Evolutionary conservation across 2,113 vertebrate species (phyloP).

Genomic region (Oriolus oriolus): DNA sequence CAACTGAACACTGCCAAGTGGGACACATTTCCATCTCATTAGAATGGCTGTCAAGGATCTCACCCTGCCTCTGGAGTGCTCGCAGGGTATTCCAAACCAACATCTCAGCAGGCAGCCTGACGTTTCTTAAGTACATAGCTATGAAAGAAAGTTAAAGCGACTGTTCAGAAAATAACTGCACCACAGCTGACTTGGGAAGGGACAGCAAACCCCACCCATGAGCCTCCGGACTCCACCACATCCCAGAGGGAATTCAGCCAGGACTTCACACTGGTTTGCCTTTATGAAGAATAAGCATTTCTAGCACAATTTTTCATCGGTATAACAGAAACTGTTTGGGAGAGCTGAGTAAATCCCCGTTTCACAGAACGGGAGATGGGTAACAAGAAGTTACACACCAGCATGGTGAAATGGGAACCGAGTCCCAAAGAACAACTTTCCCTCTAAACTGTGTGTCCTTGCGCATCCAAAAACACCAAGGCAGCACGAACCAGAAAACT

Average conservation of each 20-base stretch:
- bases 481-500: neutral
- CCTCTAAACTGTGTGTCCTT: neutral
- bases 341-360: neutral
- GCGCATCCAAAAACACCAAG: neutral
- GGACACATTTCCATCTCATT: neutral
- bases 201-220: neutral
- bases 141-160: neutral
- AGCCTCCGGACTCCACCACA: neutral
- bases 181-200: neutral
- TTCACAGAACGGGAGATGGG: neutral
- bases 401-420: accelerated
- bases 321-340: neutral
- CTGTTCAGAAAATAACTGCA: neutral
- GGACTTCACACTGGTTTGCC: neutral
- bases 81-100: neutral
- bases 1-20: neutral
- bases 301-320: neutral
- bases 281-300: neutral
- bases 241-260: neutral
- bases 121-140: neutral
- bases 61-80: neutral
- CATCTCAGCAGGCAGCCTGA: neutral
- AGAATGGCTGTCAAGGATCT: neutral
- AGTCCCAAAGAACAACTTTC: neutral
- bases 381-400: neutral